Evolutionary conservation across 2,797 vertebrate species (phyloP), one percentile per base, ranked within the genome.

Genomic region (Falco cherrug): DNA sequence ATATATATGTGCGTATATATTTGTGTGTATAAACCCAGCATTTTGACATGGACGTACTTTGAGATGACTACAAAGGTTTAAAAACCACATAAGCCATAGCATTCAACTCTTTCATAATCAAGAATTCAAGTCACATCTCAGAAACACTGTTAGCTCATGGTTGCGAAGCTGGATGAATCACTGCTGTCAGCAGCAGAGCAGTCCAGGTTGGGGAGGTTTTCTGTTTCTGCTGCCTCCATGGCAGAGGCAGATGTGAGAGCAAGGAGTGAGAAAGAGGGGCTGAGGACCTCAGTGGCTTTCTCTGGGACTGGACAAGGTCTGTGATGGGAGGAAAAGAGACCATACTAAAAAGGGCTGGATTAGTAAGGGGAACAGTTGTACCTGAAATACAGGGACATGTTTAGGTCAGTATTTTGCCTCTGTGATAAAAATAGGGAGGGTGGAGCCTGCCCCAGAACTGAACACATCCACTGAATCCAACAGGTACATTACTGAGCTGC

Each of bases 1-100:
- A 2, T 33, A 13, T 53, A 5, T 28, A 19, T 13, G 4, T 54
- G 26, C 0, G 0, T 79, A 31, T 76, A 4, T 84, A 43, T 71
- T 70, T 89, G 57, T 3, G 7, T 71, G 19, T 43, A n/a, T 65
- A 83, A 95, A 59, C 68, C 26, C 53, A 78, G 28, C 71, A 48
- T 85, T 91, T 75, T 70, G 45, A 45, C 67, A 78, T 50, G 56
- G 39, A 41, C 1, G 0, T 69, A 24, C 43, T 63, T 63, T 29
- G 83, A 71, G 71, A 75, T 83, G 86, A 50, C 56, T 67, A 33
- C 1, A 1, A 54, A 39, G 43, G 24, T 57, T 91, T 92, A 60
- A 81, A 84, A 94, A 56, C 26, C 24, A 3, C 53, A 2, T 53
- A 39, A 90, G n/a, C 48, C 2, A 4, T 53, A 47, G 47, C 64